Percentiles rank a stretch among this genome's conserved stretches.
Conservation (phyloP, 2,888 invertebrate genomes). For the Trissolcus japonicus region DNA sequence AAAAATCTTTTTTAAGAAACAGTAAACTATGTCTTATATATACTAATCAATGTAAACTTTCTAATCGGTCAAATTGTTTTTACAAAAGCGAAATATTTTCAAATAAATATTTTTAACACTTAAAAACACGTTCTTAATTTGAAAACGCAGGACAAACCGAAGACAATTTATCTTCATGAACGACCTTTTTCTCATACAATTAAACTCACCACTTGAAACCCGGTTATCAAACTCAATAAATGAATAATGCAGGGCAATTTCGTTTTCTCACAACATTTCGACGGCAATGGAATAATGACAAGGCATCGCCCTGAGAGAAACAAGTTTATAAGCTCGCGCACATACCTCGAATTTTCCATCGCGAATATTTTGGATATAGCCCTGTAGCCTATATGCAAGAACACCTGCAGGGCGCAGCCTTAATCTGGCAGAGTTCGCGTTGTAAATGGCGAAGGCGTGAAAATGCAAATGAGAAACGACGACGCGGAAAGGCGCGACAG, state of each 20-base stretch:
- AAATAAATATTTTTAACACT: too few species aligned
- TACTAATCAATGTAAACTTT: too few species aligned
- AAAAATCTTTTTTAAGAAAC: too few species aligned
- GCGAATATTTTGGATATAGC: conserved; percentile 55
- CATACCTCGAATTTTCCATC: conserved; percentile 48
- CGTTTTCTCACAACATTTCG: conserved; percentile 36
- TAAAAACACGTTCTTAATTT: too few species aligned
- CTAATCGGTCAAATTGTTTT: too few species aligned
- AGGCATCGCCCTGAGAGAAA: conserved; percentile 31
- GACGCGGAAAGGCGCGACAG: conserved; percentile 51
- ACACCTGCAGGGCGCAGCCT: conserved; percentile 58
- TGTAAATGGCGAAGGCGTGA: conserved; percentile 64
- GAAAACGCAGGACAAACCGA: too few species aligned
- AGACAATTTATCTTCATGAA: conserved; percentile 30
- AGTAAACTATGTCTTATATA: too few species aligned
- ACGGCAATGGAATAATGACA: conserved; percentile 32
- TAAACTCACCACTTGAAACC: conserved; percentile 25
- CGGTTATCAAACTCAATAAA: conserved; percentile 36
- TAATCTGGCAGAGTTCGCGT: conserved; percentile 60
- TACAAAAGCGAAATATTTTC: too few species aligned
- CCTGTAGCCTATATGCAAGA: conserved; percentile 38
- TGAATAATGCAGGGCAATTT: conserved; percentile 45
- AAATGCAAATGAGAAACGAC: conserved; percentile 65
- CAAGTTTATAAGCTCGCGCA: conserved; percentile 41
- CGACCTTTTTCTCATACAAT: conserved; percentile 14